A percentile compares a stretch with the other conserved stretches of the same genome.
These are phyloP conservation scores for Platynereis dumerilii DNA, from an alignment of 2,888 invertebrate species.

Conservation along the genomic window DNA sequence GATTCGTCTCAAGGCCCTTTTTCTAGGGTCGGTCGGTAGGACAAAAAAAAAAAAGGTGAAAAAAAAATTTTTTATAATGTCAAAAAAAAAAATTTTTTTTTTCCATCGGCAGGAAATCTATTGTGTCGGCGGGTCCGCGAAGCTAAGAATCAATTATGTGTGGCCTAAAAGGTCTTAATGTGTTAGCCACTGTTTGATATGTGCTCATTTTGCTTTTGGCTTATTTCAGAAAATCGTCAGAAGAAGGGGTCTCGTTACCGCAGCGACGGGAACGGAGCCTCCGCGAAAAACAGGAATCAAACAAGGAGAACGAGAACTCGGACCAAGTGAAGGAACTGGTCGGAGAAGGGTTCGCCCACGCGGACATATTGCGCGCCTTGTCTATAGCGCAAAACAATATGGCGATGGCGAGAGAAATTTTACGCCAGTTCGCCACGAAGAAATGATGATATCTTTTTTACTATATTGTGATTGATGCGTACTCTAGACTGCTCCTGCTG, in stretches of 20 bases:
- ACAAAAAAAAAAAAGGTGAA: too few relatives aligned
- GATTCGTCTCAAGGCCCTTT: too few relatives aligned
- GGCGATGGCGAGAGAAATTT: conserved; percentile 93
- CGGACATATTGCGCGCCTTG: conserved; percentile 88
- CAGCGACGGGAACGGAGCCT: conserved; percentile 33
- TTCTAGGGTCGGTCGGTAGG: too few relatives aligned
- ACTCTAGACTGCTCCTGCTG: too few relatives aligned
- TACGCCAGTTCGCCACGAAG: conserved; percentile 85
- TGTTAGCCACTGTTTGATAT: neutral
- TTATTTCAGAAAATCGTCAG: conserved; percentile 6
- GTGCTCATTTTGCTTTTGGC: too few relatives aligned
- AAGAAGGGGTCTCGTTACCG: neutral
- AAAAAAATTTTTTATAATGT: too few relatives aligned
- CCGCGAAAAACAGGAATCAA: conserved; percentile 54
- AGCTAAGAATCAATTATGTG: too few relatives aligned
- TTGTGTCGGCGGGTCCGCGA: too few relatives aligned
- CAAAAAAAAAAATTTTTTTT: too few relatives aligned
- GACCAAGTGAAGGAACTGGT: conserved; percentile 79
- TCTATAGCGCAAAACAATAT: conserved; percentile 92
- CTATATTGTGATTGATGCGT: too few relatives aligned
- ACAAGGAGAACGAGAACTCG: conserved; percentile 59
- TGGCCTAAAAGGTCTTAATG: too few relatives aligned
- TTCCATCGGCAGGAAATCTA: too few relatives aligned
- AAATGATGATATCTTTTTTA: conserved; percentile 6
- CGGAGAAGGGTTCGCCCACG: conserved; percentile 87